Evolutionary conservation across 2,113 vertebrate genomes (phyloP), one percentile per base, ranked within the genome.

Genomic region (Dunckerocampus dactyliophorus): DNA sequence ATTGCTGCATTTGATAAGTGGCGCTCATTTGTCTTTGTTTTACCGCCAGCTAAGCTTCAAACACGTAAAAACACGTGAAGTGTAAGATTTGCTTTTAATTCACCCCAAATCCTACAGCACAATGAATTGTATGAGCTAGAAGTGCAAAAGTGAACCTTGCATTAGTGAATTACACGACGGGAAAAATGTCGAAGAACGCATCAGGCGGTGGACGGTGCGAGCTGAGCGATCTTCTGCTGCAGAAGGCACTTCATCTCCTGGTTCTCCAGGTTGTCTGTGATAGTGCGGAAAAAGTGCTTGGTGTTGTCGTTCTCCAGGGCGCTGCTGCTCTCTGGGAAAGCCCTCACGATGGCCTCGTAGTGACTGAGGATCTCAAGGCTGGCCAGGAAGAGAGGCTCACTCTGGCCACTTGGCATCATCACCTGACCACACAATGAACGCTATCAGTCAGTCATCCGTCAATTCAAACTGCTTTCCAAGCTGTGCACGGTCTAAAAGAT

Each of bases 141-240:
- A 51, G 19, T 24, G 52, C 12, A 17, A 53, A 53, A 10, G 10
- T 34, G 8, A 20, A 8, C 16, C n/a, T n/a, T 42, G 5, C 53
- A 42, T 56, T 8, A 14, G 24, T n/a, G 19, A n/a, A 47, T 28
- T 42, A 57, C 4, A 43, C 15, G 14, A 49, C 2, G 7, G 19
- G 48, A 45, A 28, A 19, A n/a, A 22, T 6, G 13, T 16, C 14
- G 34, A 48, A 8, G 17, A 6, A 47, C 6, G 20, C 10, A 13
- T 73, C 17, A 87, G 1, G 67, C 63, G 14, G 76, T 53, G 0
- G 74, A 39, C 0, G 71, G 76, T 46, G 70, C 65, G 2, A 99
- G 91, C 83, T 92, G 94, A 72, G 91, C 72, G 42, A 99, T 96
- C 81, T 98, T 99, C 83, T 96, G 97, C 74, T 92, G 88, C 51